These are phyloP conservation scores for Eumaeus atala DNA, from an alignment of 1,140 invertebrate species.

Conservation along the genomic window DNA sequence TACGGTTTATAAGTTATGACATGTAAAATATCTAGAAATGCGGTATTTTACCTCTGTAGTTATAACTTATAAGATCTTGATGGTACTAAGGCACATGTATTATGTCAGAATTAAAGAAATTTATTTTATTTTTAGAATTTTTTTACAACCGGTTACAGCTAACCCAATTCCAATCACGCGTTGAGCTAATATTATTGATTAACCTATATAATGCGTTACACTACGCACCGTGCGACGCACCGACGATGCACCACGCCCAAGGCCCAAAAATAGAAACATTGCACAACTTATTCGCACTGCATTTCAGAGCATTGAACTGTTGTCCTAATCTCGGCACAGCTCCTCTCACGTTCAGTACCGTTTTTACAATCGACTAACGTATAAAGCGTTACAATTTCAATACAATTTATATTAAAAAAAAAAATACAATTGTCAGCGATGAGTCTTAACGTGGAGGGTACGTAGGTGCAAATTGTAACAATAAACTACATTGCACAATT, in stretches of 20 bases:
- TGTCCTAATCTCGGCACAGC: slow-evolving; percentile 49
- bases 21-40: too few relatives aligned
- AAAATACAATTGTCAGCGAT: slow-evolving; percentile 22
- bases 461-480: too few relatives aligned
- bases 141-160: not conserved
- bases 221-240: slow-evolving; percentile 21
- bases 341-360: slow-evolving; percentile 53
- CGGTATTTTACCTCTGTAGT: too few relatives aligned
- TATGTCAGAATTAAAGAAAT: too few relatives aligned
- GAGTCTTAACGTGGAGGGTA: slow-evolving; percentile 61
- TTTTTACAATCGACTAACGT: slow-evolving; percentile 32
- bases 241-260: slow-evolving; percentile 35
- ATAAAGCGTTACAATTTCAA: slow-evolving; percentile 9
- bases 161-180: not conserved
- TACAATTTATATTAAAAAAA: too few relatives aligned
- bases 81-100: too few relatives aligned
- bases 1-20: too few relatives aligned
- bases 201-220: slow-evolving; percentile 30
- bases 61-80: too few relatives aligned
- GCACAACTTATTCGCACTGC: slow-evolving; percentile 69
- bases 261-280: slow-evolving; percentile 61
- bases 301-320: slow-evolving; percentile 66
- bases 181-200: slow-evolving; percentile 12
- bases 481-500: too few relatives aligned
- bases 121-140: too few relatives aligned